These are phyloP conservation scores for Ascaphus truei DNA, from an alignment of 2,113 vertebrate genomes.

Conservation along the genomic window DNA sequence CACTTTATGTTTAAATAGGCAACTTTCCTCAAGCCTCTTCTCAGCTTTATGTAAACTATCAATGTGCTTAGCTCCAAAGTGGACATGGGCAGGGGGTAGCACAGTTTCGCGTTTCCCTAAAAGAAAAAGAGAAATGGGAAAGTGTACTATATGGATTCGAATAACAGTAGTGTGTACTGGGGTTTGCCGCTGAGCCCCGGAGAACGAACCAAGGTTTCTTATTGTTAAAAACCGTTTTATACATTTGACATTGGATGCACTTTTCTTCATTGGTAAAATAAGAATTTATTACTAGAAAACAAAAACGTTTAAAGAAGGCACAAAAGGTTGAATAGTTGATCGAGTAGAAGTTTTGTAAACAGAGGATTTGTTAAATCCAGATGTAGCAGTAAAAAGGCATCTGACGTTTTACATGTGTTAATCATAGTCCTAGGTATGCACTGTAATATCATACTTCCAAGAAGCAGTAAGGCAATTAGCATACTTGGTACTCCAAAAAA, in stretches of 20 bases:
- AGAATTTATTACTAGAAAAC: slow-evolving; percentile 30
- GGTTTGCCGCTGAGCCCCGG: no score
- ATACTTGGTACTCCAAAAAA: slow-evolving; percentile 62
- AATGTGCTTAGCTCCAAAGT: no score
- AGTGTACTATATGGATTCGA: no score
- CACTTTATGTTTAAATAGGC: neutral
- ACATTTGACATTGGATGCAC: neutral
- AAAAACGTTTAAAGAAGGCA: slow-evolving; percentile 69
- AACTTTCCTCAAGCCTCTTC: neutral
- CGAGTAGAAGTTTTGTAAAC: slow-evolving; percentile 73
- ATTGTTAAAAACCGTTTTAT: slow-evolving; percentile 40
- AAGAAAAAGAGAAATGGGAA: neutral
- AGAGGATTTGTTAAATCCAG: slow-evolving; percentile 61
- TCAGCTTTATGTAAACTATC: neutral
- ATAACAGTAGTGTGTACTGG: no score
- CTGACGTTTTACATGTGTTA: slow-evolving; percentile 44
- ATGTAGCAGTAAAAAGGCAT: slow-evolving; percentile 66
- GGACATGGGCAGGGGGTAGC: no score
- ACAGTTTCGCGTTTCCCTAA: no score
- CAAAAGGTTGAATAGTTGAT: slow-evolving; percentile 71
- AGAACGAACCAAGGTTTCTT: no score
- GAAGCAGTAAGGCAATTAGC: slow-evolving; percentile 77
- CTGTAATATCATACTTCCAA: slow-evolving; percentile 62
- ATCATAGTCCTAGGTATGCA: slow-evolving; percentile 64
- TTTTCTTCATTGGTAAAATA: slow-evolving; percentile 7